These are phyloP conservation scores for Planococcus citri DNA, from an alignment of 1,140 invertebrate species.

Conservation along the genomic window DNA sequence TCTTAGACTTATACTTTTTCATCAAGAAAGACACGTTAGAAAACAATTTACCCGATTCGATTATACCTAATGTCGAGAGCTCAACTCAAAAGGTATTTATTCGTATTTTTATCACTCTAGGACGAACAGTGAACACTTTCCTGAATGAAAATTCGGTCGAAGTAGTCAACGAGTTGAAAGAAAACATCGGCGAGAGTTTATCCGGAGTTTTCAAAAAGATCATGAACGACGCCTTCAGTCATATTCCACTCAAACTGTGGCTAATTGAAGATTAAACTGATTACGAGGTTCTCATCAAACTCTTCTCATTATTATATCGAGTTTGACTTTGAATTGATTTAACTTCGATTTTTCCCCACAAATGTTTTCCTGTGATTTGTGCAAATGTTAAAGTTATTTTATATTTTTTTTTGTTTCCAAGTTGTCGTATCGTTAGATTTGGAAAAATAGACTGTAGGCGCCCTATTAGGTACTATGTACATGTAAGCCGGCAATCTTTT, in stretches of 20 bases:
- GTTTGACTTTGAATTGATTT: background rate
- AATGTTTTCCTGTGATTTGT: constrained; percentile 3
- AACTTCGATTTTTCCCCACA: background rate
- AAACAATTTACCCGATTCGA: too few species aligned
- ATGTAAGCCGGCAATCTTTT: too few species aligned
- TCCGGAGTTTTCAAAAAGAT: constrained; percentile 36
- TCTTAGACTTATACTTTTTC: too few species aligned
- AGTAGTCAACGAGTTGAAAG: constrained; percentile 36
- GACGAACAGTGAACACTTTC: constrained; percentile 39
- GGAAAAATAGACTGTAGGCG: background rate
- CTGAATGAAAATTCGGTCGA: constrained; percentile 38
- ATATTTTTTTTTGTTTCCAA: background rate
- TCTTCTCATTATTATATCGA: background rate
- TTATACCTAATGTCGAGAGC: too few species aligned
- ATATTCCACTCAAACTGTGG: constrained; percentile 37
- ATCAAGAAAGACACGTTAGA: too few species aligned
- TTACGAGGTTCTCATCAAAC: background rate
- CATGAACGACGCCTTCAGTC: constrained; percentile 37
- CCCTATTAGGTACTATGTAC: background rate
- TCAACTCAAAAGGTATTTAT: background rate
- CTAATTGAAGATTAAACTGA: constrained; percentile 26
- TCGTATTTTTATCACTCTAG: constrained; percentile 30
- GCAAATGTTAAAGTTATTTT: background rate
- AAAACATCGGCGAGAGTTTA: constrained; percentile 35
- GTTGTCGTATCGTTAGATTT: too few species aligned